Evolutionary conservation across 2,888 invertebrate genomes (phyloP), one percentile per base, ranked within the genome.

Genomic region (Ctena decussata): DNA sequence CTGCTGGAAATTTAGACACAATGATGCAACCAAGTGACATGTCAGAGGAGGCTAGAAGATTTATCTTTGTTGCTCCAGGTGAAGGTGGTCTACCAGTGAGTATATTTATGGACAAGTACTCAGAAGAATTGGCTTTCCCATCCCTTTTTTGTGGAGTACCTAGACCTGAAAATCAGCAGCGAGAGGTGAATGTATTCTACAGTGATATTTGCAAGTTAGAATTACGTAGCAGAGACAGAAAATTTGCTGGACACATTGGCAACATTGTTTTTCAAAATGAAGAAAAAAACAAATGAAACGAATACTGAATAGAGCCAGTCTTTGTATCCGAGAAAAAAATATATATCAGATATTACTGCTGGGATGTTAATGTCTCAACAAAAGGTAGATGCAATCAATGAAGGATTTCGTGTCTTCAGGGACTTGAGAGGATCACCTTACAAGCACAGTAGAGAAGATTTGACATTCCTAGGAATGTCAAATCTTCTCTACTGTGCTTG

Each of bases 381-480:
- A 24, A 57, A 60, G 53, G 6, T 85, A 6, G 6, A 82, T 8
- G 46, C 71, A 8, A n/a, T 87, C 0, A 6, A 89, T 78, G 72
- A 84, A 65, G 86, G 89, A 24, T 89, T 73, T 69, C 75, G 24
- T 21, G 49, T 88, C 1, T 41, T 88, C 0, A 69, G 69, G 57
- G 44, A 76, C 21, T n/a, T 53, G n/a, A 15, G 53, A 5, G 53
- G 53, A 6, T 53, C 53, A 41, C n/a, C n/a, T n/a, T n/a, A n/a
- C n/a, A n/a, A n/a, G n/a, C n/a, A n/a, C n/a, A n/a, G n/a, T n/a
- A n/a, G n/a, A n/a, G n/a, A n/a, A n/a, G n/a, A n/a, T n/a, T n/a
- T n/a, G 46, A 46, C 73, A 35, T 82, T 86, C 27, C 32, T 81
- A 27, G 85, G 88, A 0, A 90, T 90, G 82, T 87, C 86, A 73